phyloP scores from a whole-genome alignment of 2,888 invertebrate genomes.

The Ischnura elegans region DNA sequence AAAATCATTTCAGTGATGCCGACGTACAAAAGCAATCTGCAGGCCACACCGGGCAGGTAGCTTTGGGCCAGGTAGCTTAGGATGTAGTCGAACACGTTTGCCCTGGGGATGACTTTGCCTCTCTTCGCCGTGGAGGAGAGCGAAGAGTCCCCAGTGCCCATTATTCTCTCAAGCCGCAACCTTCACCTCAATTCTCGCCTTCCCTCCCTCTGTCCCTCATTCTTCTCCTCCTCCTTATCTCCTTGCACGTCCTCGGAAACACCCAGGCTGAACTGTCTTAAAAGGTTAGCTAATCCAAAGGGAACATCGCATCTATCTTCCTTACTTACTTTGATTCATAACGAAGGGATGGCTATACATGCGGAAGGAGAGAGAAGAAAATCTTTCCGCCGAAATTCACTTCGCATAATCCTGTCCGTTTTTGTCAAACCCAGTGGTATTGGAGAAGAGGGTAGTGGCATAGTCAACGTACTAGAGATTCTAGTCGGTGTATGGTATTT shows the following conservation, averaged over 20 bases:
- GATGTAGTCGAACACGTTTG: neutral
- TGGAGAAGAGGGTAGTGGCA: neutral
- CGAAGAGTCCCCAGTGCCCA: neutral
- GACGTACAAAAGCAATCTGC: neutral
- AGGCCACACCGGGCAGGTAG: neutral
- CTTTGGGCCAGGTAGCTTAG: neutral
- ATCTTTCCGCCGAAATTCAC: neutral
- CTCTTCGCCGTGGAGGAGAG: neutral
- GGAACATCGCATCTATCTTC: constrained; percentile 10
- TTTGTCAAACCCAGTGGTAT: neutral
- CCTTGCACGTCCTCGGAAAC: neutral
- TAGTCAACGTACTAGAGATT: no score
- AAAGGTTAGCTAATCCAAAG: constrained; percentile 41
- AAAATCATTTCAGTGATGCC: neutral
- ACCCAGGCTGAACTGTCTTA: constrained; percentile 36
- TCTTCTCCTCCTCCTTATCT: neutral
- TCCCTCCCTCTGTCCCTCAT: neutral
- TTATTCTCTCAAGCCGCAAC: constrained; percentile 18
- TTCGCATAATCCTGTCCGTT: neutral
- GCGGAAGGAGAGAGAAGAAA: neutral
- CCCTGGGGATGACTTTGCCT: neutral
- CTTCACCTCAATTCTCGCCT: constrained; percentile 19
- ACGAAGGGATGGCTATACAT: neutral
- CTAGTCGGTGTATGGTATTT: no score
- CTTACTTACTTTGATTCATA: constrained; percentile 49